These are phyloP conservation scores for Sus scrofa DNA, from an alignment of 2,113 vertebrate genomes.

Conservation along the genomic window T2T-Sscrofa CM000830.6:30517501-30518000, in stretches of 20 bases:
- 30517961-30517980: conserved; percentile 35
- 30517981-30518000: background rate
- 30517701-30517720: too few relatives aligned
- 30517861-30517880: conserved; percentile 52
- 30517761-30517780: too few relatives aligned
- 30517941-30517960: conserved; percentile 16
- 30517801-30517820: too few relatives aligned
- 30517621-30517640: conserved; percentile 64
- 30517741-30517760: too few relatives aligned
- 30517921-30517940: conserved; percentile 35
- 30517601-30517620: conserved; percentile 46
- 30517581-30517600: conserved; percentile 63
- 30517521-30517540: conserved; percentile 65
- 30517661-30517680: conserved; percentile 50
- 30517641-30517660: conserved; percentile 47
- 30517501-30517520: conserved; percentile 59
- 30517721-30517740: too few relatives aligned
- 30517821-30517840: too few relatives aligned
- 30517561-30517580: conserved; percentile 72
- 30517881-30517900: conserved; percentile 57
- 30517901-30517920: conserved; percentile 48
- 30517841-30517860: too few relatives aligned
- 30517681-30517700: conserved; percentile 46
- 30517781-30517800: too few relatives aligned
- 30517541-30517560: conserved; percentile 53